Percentiles rank a stretch among this genome's conserved stretches.
Conservation (phyloP, 2,888 invertebrate species). For the Elaeidobius kamerunicus region DNA sequence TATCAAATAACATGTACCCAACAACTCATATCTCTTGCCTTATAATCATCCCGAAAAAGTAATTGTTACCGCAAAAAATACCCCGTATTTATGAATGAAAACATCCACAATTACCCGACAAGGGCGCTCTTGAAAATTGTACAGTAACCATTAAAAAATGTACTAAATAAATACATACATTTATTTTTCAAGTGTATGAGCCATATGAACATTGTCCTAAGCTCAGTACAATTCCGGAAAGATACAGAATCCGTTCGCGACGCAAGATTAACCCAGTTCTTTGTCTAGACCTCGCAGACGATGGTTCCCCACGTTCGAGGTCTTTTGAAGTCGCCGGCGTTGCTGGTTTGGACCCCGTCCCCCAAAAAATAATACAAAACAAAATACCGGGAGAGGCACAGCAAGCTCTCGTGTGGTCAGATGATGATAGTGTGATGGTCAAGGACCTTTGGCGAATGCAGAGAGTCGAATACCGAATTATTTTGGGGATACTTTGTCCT, state of each 20-base stretch:
- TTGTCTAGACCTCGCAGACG: conserved; percentile 28
- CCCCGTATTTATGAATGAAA: conserved; percentile 24
- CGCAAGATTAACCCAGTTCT: conserved; percentile 27
- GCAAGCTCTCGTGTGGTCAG: conserved; percentile 20
- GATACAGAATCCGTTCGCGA: too few species aligned
- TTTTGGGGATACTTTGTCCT: too few species aligned
- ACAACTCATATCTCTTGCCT: background rate
- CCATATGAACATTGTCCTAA: background rate
- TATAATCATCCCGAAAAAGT: background rate
- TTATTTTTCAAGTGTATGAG: too few species aligned
- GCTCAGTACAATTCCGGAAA: background rate
- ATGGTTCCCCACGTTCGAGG: conserved; percentile 15
- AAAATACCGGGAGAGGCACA: too few species aligned
- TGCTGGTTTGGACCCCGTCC: too few species aligned
- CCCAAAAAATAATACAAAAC: conserved; percentile 9
- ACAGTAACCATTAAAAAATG: too few species aligned
- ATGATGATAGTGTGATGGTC: too few species aligned
- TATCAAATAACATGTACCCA: too few species aligned
- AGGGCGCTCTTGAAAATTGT: too few species aligned
- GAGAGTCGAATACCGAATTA: conserved; percentile 9
- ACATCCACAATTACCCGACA: conserved; percentile 23
- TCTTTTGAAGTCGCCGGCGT: conserved; percentile 20
- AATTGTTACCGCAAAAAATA: background rate
- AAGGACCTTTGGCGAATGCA: conserved; percentile 23
- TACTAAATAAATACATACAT: too few species aligned